Base-by-base conservation (phyloP, 2,888 invertebrate genomes). In the Agriopis aurantiaria region DNA sequence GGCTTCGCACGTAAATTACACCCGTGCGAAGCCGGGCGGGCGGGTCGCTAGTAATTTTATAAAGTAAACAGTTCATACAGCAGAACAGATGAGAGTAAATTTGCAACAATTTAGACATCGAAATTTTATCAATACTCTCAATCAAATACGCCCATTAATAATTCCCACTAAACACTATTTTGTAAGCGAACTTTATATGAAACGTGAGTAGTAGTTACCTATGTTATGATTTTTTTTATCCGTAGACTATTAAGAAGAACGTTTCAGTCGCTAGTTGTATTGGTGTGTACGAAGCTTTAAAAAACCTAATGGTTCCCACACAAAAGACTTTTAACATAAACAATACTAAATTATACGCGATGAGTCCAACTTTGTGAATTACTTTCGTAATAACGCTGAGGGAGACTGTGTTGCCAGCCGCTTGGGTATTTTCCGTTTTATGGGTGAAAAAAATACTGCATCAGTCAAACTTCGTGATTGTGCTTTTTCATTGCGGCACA, bases 301-400 rank as follows among this genome's bases (percentile, higher is more conserved):
- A 75, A 76, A 71, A 74, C 53, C 67, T 71, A 77, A 77, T 77
- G 77, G 71, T 69, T 52, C 69, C 45, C 62, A 56, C 68, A 74
- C 68, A 73, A 75, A 72, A 72, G 77, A 78, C 69, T 73, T 76
- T 74, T 72, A 74, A 74, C 72, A 75, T 78, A 77, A 80, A 78
- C 77, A 76, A 75, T 76, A 63, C 69, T 69, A 68, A 76, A 76
- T 75, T 79, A 73, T 70, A 71, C 66, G 66, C 66, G 72, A 70
- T 73, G 72, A 71, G 69, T 65, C 51, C 61, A 74, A 77, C 68
- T 76, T 76, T 61, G 66, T 66, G 71, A 76, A 77, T 77, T 74
- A 73, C 76, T 75, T 71, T 73, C 67, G 75, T 71, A 70, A 69
- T 65, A 75, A 72, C 63, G 55, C 59, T 46, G 57, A 17, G 57